phyloP scores from a whole-genome alignment of 1,140 invertebrate genomes.

The Lepidurus packardi region DNA sequence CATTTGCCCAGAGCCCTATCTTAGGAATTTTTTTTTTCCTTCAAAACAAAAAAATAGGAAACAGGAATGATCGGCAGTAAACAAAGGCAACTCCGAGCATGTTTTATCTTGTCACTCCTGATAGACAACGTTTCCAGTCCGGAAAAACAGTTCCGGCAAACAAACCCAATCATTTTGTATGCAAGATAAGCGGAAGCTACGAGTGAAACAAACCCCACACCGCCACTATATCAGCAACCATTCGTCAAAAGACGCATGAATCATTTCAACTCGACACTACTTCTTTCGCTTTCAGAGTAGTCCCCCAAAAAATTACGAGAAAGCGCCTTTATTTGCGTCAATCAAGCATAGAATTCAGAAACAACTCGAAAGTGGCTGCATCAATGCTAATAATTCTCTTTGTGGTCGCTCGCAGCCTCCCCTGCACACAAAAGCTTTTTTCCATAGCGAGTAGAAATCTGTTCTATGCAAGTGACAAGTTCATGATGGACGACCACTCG shows the following conservation, averaged over 20 bases:
- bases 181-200: not conserved
- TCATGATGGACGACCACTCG: conserved; percentile 11
- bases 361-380: not conserved
- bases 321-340: not conserved
- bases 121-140: not conserved
- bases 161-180: not conserved
- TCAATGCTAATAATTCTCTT: conserved; percentile 5
- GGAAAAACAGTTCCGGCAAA: not conserved
- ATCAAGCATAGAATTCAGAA: not conserved
- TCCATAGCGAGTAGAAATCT: not conserved
- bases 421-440: not conserved
- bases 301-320: not conserved
- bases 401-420: not conserved
- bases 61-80: not conserved
- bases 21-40: not conserved
- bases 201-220: not conserved
- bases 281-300: not conserved
- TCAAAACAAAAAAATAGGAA: not conserved
- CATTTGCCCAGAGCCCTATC: too few species aligned
- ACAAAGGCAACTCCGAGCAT: not conserved
- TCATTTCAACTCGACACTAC: not conserved
- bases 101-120: not conserved
- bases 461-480: not conserved
- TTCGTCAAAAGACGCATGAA: conserved; percentile 5
- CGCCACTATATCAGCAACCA: not conserved